Conservation (phyloP, 1,140 invertebrate genomes). For the Philaenus spumarius region DNA sequence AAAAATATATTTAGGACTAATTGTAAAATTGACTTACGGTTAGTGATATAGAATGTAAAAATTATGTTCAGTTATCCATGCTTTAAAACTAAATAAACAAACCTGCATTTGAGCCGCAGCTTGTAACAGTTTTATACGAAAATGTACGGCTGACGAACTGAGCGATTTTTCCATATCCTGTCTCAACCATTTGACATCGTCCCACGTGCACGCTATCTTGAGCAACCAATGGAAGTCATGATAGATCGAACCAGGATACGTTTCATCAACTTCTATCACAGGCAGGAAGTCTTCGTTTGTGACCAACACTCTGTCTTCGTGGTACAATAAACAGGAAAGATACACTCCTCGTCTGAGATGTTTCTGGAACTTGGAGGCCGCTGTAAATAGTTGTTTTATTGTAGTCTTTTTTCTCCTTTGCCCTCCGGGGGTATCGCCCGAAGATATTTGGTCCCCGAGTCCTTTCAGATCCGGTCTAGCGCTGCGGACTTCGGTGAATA, state of each 20-base stretch:
- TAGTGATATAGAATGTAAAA: no score
- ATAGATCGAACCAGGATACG: constrained; percentile 82
- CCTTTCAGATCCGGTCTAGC: constrained; percentile 49
- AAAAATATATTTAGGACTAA: neutral
- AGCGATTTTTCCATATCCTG: constrained; percentile 91
- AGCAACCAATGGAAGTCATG: constrained; percentile 96
- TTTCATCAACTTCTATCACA: constrained; percentile 94
- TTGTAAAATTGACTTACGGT: no score
- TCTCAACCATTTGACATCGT: constrained; percentile 83
- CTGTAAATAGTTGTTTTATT: constrained; percentile 89
- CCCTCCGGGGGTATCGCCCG: constrained; percentile 48
- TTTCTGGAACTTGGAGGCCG: constrained; percentile 93
- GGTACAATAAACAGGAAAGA: constrained; percentile 84
- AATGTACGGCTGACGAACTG: constrained; percentile 79
- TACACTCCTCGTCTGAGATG: constrained; percentile 86
- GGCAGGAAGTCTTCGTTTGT: constrained; percentile 95
- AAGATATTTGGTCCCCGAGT: constrained; percentile 26
- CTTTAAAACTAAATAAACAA: no score
- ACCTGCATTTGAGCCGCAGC: constrained; percentile 93
- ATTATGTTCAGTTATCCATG: no score
- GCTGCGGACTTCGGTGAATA: constrained; percentile 63
- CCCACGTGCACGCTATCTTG: constrained; percentile 94
- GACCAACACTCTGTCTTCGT: constrained; percentile 90
- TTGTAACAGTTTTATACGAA: constrained; percentile 84
- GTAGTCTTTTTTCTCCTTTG: constrained; percentile 78